phyloP scores from a whole-genome alignment of 1,140 invertebrate genomes.

The Condylostylus longicornis region DNA sequence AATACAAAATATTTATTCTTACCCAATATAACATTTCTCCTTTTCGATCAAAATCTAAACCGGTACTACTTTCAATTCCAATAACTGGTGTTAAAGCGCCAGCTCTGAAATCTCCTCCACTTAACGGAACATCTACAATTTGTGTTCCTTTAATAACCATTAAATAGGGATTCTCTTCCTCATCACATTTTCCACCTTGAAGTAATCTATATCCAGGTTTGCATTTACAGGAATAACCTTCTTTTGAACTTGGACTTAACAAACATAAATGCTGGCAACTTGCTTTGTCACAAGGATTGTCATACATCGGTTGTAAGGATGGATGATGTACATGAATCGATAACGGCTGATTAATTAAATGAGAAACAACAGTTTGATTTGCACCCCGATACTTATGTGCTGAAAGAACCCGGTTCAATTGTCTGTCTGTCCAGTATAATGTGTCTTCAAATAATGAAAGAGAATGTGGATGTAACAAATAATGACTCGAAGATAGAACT shows the following conservation, averaged over 20 bases:
- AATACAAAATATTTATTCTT: too few relatives aligned
- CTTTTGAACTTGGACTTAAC: conserved; percentile 49
- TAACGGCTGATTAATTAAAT: conserved; percentile 84
- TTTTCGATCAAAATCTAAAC: conserved; percentile 82
- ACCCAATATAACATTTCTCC: conserved; percentile 71
- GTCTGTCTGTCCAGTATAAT: conserved; percentile 92
- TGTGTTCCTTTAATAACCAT: conserved; percentile 83
- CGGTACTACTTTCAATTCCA: conserved; percentile 73
- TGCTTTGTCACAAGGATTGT: conserved; percentile 67
- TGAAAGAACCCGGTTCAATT: conserved; percentile 72
- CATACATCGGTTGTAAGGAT: conserved; percentile 70
- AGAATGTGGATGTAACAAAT: conserved; percentile 89
- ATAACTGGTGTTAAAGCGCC: conserved; percentile 77
- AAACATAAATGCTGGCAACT: conserved; percentile 85
- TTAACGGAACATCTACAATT: conserved; percentile 68
- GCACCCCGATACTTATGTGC: conserved; percentile 81
- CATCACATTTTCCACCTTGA: conserved; percentile 55
- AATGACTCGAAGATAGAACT: conserved; percentile 74
- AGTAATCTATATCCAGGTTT: conserved; percentile 66
- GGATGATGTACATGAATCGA: conserved; percentile 91
- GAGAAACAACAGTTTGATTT: conserved; percentile 86
- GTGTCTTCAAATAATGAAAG: conserved; percentile 84
- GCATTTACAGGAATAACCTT: conserved; percentile 81
- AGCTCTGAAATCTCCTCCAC: conserved; percentile 54
- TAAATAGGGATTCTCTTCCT: conserved; percentile 76